Base-by-base conservation (phyloP, 2,797 vertebrate species). In the Gadopsis bispinosus region DNA sequence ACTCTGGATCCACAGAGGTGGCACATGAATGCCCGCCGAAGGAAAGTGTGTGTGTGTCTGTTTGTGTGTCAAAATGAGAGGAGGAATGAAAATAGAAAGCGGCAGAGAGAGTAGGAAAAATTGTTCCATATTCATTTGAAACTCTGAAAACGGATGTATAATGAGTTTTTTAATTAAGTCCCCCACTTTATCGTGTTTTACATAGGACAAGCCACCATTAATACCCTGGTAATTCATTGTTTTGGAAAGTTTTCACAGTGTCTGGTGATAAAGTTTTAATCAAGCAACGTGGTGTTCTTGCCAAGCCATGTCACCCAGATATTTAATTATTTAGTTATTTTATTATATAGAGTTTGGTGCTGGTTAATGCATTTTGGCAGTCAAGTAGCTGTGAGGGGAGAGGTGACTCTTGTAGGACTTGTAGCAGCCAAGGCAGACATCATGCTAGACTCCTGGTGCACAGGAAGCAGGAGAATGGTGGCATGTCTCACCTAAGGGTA, bases 81-180 rank as follows among this genome's bases (percentile, higher is more conserved):
- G 20, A 22, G n/a, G 22, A 55, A 35, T 58, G 47, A 69, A 35
- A n/a, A 41, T 17, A 43, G 56, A 47, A 13, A 45, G 33, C 50
- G 37, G 45, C 20, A 4, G 16, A 20, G 39, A 69, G 13, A 26
- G 50, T 11, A 29, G 16, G 13, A 19, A 56, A 75, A 75, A 80
- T 3, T 53, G 47, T 82, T 50, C 50, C 60, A 75, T 75, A 84
- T 89, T 89, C 70, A 92, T 91, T 89, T 85, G 56, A 79, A 93
- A 90, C 91, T 90, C 79, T 88, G 66, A 89, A 91, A 94, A 93
- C 79, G 56, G 83, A 79, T 71, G 67, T 74, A 80, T 91, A 89
- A 91, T 88, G 80, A 85, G 75, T 90, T 93, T 92, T 95, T 95
- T 94, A 93, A 95, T 95, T 94, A 94, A 94, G 89, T 91, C 81